Evolutionary conservation across 2,113 vertebrate genomes (phyloP).

Genomic region (Pluvialis apricaria): DNA sequence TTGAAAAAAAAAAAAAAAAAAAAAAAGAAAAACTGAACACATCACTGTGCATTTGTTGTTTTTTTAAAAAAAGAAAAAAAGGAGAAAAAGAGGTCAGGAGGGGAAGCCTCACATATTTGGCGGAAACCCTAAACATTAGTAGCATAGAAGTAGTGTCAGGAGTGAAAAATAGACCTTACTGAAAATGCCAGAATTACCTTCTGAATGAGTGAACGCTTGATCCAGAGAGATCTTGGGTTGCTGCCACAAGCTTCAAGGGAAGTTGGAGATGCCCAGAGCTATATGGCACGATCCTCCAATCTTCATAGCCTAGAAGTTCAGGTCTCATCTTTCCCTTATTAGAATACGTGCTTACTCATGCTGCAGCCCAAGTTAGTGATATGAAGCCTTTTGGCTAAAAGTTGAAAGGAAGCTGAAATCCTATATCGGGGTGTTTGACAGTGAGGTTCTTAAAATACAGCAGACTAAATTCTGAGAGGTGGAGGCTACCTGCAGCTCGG

Average conservation of each 20-base stretch:
- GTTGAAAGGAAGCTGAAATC: background rate
- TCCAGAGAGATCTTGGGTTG: background rate
- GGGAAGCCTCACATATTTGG: background rate
- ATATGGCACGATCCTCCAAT: background rate
- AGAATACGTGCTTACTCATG: background rate
- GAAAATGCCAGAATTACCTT: background rate
- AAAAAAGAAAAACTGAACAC: background rate
- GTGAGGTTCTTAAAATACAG: background rate
- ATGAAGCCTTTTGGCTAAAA: background rate
- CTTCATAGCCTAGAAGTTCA: background rate
- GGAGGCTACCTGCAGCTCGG: background rate
- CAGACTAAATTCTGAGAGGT: background rate
- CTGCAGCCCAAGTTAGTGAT: background rate
- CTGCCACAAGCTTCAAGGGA: slow-evolving; percentile 4
- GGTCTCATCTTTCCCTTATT: background rate
- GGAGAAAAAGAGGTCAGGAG: background rate
- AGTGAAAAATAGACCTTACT: background rate
- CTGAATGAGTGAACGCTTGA: background rate
- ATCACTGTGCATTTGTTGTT: background rate
- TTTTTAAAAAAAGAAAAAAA: background rate
- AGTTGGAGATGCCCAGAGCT: background rate
- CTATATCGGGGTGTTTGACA: background rate
- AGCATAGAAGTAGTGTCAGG: background rate
- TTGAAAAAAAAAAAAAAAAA: background rate
- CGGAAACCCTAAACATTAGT: background rate